Base-by-base conservation (phyloP, 2,888 invertebrate genomes). In the Leistus spinibarbis region DNA sequence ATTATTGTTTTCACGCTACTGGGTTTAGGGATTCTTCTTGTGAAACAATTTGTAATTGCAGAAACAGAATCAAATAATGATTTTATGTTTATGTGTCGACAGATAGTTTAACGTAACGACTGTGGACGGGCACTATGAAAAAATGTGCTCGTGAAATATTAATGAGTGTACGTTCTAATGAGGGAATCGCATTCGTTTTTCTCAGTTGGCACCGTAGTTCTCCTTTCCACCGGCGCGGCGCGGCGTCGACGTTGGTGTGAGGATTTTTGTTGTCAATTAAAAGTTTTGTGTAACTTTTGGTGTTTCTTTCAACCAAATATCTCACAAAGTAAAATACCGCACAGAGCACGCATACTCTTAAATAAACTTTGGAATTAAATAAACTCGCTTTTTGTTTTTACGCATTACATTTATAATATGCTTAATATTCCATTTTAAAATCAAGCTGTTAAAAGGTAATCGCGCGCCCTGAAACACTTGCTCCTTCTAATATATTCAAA, bases 131-230 rank as follows among this genome's bases (percentile, higher is more conserved):
- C 60, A 19, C 17, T 60, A 60, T 19, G 22, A 60, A 60, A 60
- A 60, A 60, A 60, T 60, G 17, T 19, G 10, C 60, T 60, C 13
- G 60, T 60, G 60, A 60, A 71, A 71, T 71, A 71, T 64, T 72
- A 72, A 72, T 72, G 72, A 72, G 57, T 71, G 64, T 23, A n/a
- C 22, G n/a, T n/a, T 40, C 72, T 72, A 72, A 72, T 72, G 72
- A 72, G 66, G 72, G 65, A 72, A 54, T 72, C 56, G 65, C 54
- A 54, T 65, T 23, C 64, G 72, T 72, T 71, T 56, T 71, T 65
- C 71, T 63, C 60, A 20, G 60, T 20, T 10, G 17, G 60, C 3
- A 19, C 13, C 20, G 3, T n/a, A 60, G 10, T 20, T 16, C 20
- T 60, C 22, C 22, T n/a, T n/a, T n/a, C n/a, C n/a, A n/a, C n/a